Percentiles rank a stretch among this genome's conserved stretches.
Evolutionary conservation across 92 coral and sea anemone species (phyloP).

Genomic region (Phymanthus crucifer): DNA sequence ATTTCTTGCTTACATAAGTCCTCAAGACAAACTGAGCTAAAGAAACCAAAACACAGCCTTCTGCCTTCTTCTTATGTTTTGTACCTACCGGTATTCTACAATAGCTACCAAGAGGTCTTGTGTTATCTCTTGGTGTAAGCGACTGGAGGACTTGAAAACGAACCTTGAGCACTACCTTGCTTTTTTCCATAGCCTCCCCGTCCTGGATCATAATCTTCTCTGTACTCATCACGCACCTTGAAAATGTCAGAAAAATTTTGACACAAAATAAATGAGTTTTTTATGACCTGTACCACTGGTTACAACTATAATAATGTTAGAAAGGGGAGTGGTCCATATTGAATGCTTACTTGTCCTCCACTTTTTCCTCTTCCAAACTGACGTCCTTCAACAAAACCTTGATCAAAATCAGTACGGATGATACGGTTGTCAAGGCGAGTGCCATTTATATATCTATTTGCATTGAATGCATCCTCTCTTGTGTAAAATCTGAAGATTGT

Average conservation of each 20-base stretch:
- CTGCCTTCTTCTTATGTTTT: background rate
- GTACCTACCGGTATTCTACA: background rate
- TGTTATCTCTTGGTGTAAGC: slow-evolving; percentile 65
- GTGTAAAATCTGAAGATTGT: slow-evolving; percentile 64
- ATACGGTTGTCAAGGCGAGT: slow-evolving; percentile 91
- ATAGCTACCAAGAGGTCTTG: background rate
- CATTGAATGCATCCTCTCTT: slow-evolving; percentile 87
- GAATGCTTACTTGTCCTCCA: slow-evolving; percentile 85
- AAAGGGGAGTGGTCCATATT: background rate
- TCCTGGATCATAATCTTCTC: slow-evolving; percentile 83
- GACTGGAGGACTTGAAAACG: slow-evolving; percentile 70
- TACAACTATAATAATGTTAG: background rate
- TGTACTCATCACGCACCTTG: slow-evolving; percentile 95
- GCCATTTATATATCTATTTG: slow-evolving; percentile 87
- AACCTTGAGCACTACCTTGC: background rate
- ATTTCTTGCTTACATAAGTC: too few relatives aligned
- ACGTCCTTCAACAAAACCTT: slow-evolving; percentile 92
- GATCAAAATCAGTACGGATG: slow-evolving; percentile 93
- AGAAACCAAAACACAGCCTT: background rate
- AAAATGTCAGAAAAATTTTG: background rate
- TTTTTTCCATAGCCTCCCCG: slow-evolving; percentile 87
- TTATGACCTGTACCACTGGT: background rate
- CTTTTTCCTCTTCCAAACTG: slow-evolving; percentile 93
- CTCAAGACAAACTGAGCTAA: background rate
- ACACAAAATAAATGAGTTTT: background rate